Evolutionary conservation across 1,140 invertebrate species (phyloP).

Genomic region (Pachypeltis micranthus): DNA sequence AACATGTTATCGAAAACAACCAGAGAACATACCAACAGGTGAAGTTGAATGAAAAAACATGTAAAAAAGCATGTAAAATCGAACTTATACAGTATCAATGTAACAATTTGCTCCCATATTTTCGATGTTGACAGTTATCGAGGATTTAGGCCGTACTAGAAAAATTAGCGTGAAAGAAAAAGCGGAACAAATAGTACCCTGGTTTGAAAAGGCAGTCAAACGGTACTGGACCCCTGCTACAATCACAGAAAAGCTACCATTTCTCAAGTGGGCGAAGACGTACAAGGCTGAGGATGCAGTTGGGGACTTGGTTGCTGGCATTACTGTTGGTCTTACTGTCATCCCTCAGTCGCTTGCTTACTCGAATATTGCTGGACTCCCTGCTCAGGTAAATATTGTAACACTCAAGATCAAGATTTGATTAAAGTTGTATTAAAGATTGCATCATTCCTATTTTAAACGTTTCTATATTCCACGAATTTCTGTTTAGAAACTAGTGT

Average conservation of each 20-base stretch:
- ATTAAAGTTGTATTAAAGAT: too few relatives aligned
- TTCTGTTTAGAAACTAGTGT: too few relatives aligned
- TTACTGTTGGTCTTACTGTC: constrained; percentile 75
- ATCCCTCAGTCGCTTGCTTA: constrained; percentile 74
- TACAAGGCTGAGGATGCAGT: constrained; percentile 54
- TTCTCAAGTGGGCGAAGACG: constrained; percentile 57
- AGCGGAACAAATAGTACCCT: constrained; percentile 29
- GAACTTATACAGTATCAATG: too few relatives aligned
- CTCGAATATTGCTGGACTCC: constrained; percentile 67
- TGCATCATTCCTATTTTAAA: too few relatives aligned
- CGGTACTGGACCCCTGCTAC: constrained; percentile 48
- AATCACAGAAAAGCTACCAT: constrained; percentile 54
- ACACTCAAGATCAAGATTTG: too few relatives aligned
- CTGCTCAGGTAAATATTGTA: constrained; percentile 50
- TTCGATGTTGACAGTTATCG: constrained; percentile 36
- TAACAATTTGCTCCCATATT: too few relatives aligned
- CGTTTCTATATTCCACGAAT: too few relatives aligned
- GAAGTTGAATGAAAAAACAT: too few relatives aligned
- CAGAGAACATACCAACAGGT: too few relatives aligned
- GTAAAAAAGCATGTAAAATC: too few relatives aligned
- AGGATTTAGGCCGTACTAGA: constrained; percentile 32
- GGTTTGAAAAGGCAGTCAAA: constrained; percentile 33
- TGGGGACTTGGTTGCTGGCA: constrained; percentile 69
- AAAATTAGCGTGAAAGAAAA: constrained; percentile 31
- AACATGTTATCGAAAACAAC: too few relatives aligned